phyloP scores from a whole-genome alignment of 2,113 vertebrate species.

The Axis porcinus region DNA sequence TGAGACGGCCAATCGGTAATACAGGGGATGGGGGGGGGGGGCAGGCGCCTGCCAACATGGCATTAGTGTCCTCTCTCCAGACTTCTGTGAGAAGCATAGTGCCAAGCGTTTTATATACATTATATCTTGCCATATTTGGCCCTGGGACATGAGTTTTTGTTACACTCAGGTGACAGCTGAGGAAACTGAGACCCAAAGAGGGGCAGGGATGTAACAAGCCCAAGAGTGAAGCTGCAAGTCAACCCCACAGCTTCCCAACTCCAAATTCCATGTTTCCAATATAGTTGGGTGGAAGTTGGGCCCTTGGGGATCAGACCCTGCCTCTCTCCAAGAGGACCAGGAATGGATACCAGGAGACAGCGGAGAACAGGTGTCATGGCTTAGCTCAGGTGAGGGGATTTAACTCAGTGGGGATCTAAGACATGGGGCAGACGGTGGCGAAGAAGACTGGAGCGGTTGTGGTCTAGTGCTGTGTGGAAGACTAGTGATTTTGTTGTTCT shows the following conservation, averaged over 20 bases:
- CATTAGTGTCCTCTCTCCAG: background rate
- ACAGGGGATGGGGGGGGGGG: background rate
- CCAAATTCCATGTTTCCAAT: background rate
- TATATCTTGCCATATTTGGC: background rate
- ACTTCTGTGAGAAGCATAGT: background rate
- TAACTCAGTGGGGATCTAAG: background rate
- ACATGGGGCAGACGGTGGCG: background rate
- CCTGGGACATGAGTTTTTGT: background rate
- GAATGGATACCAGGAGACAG: background rate
- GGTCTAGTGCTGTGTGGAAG: constrained; percentile 87
- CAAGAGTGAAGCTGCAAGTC: background rate
- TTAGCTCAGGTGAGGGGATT: background rate
- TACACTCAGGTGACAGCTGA: background rate
- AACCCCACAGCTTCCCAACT: background rate
- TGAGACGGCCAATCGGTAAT: background rate
- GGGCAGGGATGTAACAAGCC: background rate
- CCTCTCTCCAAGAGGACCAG: background rate
- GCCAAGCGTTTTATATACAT: background rate
- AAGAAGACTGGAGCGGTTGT: background rate
- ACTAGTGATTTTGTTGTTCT: constrained; percentile 94
- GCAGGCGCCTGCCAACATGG: background rate
- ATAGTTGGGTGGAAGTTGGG: background rate
- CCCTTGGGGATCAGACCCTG: background rate
- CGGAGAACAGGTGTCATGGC: background rate
- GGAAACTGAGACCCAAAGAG: background rate